phyloP scores from a whole-genome alignment of 2,888 invertebrate genomes.

The Ferrisia virgata region DNA sequence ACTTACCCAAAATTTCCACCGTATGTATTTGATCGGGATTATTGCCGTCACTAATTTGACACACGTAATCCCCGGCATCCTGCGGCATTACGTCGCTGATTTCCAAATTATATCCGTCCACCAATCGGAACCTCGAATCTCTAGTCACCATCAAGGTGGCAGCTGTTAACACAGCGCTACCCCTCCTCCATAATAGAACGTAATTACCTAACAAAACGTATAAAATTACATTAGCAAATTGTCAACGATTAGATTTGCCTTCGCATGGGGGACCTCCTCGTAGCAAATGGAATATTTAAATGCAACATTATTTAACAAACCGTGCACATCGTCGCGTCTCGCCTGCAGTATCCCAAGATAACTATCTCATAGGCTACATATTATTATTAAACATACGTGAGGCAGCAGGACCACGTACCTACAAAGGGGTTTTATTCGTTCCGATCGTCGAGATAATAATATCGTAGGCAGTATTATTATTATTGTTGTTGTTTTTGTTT shows the following conservation, averaged over 20 bases:
- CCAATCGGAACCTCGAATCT: constrained; percentile 65
- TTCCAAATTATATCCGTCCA: constrained; percentile 68
- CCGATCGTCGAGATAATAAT: too few species aligned
- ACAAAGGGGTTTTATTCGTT: too few species aligned
- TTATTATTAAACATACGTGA: too few species aligned
- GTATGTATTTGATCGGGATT: constrained; percentile 71
- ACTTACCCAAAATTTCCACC: constrained; percentile 63
- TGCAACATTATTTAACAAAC: neutral
- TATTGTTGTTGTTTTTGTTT: too few species aligned
- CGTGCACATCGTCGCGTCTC: neutral
- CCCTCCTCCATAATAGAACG: constrained; percentile 67
- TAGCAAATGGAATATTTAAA: neutral
- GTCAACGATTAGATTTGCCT: neutral
- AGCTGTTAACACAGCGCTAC: constrained; percentile 67
- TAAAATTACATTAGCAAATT: constrained; percentile 6
- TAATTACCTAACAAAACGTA: constrained; percentile 58
- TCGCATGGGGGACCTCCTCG: neutral
- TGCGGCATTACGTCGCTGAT: constrained; percentile 68
- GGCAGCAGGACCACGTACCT: too few species aligned
- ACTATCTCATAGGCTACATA: neutral
- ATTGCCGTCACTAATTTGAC: constrained; percentile 68
- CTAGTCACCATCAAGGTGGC: constrained; percentile 69
- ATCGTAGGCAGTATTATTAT: too few species aligned
- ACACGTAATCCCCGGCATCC: constrained; percentile 71
- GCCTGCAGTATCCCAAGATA: neutral